Percentiles rank a stretch among this genome's conserved stretches.
Evolutionary conservation across 2,113 vertebrate genomes (phyloP).

Genomic region (Prolemur simus): DNA sequence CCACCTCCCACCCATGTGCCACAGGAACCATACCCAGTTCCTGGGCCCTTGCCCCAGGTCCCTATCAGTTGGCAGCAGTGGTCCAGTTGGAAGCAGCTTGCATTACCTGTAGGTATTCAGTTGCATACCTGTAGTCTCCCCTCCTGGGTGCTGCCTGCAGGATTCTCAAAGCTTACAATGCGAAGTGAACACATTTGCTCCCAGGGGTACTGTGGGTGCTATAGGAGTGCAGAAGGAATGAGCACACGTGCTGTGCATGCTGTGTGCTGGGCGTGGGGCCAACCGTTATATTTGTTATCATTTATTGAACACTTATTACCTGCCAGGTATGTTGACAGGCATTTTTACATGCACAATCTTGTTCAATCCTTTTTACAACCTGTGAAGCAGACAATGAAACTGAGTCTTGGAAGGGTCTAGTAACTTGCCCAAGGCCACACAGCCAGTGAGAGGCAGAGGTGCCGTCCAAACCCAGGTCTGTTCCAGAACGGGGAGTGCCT

Average conservation of each 20-base stretch:
- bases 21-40: background rate
- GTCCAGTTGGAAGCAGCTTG: background rate
- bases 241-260: background rate
- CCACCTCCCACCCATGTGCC: background rate
- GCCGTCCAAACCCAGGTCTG: background rate
- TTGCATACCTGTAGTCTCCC: background rate
- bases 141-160: background rate
- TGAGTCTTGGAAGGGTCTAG: background rate
- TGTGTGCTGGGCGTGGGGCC: background rate
- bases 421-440: background rate
- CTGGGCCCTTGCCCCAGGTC: background rate
- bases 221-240: background rate
- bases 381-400: background rate
- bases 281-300: background rate
- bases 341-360: fast-evolving
- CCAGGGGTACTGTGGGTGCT: background rate
- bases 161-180: background rate
- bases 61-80: background rate
- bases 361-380: background rate
- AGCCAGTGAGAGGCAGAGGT: background rate
- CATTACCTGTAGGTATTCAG: background rate
- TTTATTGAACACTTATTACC: background rate
- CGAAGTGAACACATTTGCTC: background rate
- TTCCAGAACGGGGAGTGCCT: background rate
- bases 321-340: background rate